A percentile compares a stretch with the other conserved stretches of the same genome.
Conservation (phyloP, 92 coral and sea anemone species). For the Palythoa heliodiscus region DNA sequence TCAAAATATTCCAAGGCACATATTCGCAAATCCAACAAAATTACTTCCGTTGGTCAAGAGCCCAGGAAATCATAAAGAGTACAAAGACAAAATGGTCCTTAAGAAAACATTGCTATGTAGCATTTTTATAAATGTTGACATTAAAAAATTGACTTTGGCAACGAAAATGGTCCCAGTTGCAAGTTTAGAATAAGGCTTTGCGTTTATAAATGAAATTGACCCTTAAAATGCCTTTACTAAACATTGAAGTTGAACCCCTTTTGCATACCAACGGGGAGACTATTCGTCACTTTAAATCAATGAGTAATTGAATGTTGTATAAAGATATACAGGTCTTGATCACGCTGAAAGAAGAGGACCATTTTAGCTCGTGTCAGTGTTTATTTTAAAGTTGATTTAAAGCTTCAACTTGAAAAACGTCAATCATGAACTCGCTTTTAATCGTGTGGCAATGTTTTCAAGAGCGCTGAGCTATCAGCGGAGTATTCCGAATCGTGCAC, state of each 20-base stretch:
- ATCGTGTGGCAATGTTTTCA: slow-evolving; percentile 44
- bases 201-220: slow-evolving; percentile 9
- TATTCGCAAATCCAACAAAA: slow-evolving; percentile 27
- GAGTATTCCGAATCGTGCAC: slow-evolving; percentile 9
- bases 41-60: slow-evolving; percentile 43
- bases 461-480: slow-evolving; percentile 11
- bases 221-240: neutral
- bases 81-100: slow-evolving; percentile 35
- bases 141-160: slow-evolving; percentile 29
- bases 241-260: neutral
- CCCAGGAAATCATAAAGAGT: slow-evolving; percentile 30
- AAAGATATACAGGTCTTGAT: neutral
- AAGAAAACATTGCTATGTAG: slow-evolving; percentile 39
- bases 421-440: slow-evolving; percentile 21
- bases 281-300: neutral
- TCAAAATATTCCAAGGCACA: neutral
- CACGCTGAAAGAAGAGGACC: slow-evolving; percentile 35
- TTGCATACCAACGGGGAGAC: neutral
- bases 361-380: slow-evolving; percentile 46
- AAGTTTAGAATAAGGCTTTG: neutral
- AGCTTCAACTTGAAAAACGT: slow-evolving; percentile 34
- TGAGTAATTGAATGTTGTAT: neutral
- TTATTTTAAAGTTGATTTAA: slow-evolving; percentile 37
- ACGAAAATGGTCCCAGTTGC: neutral
- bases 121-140: slow-evolving; percentile 35